A percentile compares a stretch with the other conserved stretches of the same genome.
phyloP scores from a whole-genome alignment of 1,140 invertebrate genomes.

The Ptiloglossa arizonensis region DNA sequence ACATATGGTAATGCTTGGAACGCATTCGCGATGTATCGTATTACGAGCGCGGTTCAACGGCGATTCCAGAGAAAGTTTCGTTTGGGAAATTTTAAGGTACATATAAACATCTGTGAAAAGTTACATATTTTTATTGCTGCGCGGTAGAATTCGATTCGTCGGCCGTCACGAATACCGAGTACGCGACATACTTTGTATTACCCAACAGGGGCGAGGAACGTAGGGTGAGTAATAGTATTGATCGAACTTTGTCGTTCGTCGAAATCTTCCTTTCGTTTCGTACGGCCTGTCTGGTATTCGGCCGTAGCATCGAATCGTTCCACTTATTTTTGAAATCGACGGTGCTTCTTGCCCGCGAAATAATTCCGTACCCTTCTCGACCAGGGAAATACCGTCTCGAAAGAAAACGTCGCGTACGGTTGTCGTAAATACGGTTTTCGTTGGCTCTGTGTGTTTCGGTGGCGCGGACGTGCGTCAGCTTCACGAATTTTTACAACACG shows the following conservation, averaged over 20 bases:
- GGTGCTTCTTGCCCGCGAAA: too few relatives aligned
- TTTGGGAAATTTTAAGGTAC: too few relatives aligned
- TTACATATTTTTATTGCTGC: too few relatives aligned
- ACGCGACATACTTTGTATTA: neutral
- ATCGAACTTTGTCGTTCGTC: constrained; percentile 2
- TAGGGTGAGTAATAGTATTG: neutral
- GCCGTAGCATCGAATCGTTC: neutral
- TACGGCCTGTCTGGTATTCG: neutral
- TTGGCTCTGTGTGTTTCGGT: neutral
- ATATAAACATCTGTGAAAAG: too few relatives aligned
- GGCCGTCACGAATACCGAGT: neutral
- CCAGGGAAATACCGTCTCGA: too few relatives aligned
- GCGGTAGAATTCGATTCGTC: neutral
- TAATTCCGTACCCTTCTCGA: too few relatives aligned
- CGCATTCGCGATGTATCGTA: too few relatives aligned
- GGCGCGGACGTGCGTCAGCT: neutral
- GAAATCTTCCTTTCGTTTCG: neutral
- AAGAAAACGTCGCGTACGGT: too few relatives aligned
- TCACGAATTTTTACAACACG: neutral
- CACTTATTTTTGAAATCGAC: neutral
- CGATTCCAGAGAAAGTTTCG: too few relatives aligned
- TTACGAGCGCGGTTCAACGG: too few relatives aligned
- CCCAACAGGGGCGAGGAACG: neutral
- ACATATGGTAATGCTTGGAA: too few relatives aligned
- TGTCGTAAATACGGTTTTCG: neutral